Conservation (phyloP, 2,888 invertebrate genomes). For the Platycheirus albimanus region DNA sequence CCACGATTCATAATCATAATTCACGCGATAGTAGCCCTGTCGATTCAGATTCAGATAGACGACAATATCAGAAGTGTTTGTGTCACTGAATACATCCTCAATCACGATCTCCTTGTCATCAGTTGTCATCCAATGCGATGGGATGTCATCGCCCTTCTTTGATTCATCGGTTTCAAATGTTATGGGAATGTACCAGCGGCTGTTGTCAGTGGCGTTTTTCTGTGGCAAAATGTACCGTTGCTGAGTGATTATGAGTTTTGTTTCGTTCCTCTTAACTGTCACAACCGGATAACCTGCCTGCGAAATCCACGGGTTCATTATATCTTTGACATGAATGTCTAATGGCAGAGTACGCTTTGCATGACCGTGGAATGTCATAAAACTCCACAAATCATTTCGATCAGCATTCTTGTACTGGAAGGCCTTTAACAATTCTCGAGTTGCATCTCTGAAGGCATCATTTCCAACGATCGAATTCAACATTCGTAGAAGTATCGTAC, state of each 20-base stretch:
- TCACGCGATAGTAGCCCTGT: slow-evolving; percentile 86
- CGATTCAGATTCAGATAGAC: slow-evolving; percentile 83
- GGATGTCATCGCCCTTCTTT: slow-evolving; percentile 79
- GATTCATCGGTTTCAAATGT: slow-evolving; percentile 80
- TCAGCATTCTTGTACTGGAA: slow-evolving; percentile 86
- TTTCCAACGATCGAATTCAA: slow-evolving; percentile 88
- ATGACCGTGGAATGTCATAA: slow-evolving; percentile 85
- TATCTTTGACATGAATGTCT: slow-evolving; percentile 83
- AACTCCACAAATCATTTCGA: slow-evolving; percentile 87
- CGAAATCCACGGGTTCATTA: slow-evolving; percentile 88
- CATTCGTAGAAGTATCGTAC: slow-evolving; percentile 89
- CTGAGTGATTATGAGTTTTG: slow-evolving; percentile 79
- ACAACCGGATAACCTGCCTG: slow-evolving; percentile 88
- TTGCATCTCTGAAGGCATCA: slow-evolving; percentile 84
- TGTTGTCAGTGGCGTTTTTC: slow-evolving; percentile 78
- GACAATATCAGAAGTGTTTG: slow-evolving; percentile 77
- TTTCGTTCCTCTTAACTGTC: slow-evolving; percentile 83
- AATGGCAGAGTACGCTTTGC: slow-evolving; percentile 80
- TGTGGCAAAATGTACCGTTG: slow-evolving; percentile 80
- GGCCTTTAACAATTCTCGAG: slow-evolving; percentile 83
- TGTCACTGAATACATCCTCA: slow-evolving; percentile 78
- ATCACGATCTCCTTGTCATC: slow-evolving; percentile 79
- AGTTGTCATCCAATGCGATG: slow-evolving; percentile 81
- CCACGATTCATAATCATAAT: slow-evolving; percentile 87
- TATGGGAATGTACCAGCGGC: slow-evolving; percentile 81